These are phyloP conservation scores for Periophthalmodon schlosseri DNA, from an alignment of 2,113 vertebrate species.

Conservation along the genomic window DNA sequence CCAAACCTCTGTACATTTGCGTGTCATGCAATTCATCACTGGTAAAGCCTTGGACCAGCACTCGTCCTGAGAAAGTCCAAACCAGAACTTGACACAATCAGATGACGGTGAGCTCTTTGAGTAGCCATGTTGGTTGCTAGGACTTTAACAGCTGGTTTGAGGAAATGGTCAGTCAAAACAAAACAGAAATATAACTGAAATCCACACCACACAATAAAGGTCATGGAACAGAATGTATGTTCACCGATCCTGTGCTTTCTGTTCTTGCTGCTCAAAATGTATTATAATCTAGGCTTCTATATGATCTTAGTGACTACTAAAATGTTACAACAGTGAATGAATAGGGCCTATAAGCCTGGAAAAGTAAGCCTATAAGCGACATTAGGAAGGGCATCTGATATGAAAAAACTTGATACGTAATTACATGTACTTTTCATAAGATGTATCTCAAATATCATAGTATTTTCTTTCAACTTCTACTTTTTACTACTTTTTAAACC, in stretches of 20 bases:
- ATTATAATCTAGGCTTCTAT: neutral
- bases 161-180: constrained; percentile 25
- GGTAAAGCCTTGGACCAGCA: constrained; percentile 58
- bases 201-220: neutral
- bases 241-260: neutral
- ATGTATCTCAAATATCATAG: too few relatives aligned
- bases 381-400: neutral
- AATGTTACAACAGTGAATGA: neutral
- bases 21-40: constrained; percentile 74
- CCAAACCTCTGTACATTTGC: constrained; percentile 72
- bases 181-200: constrained; percentile 3
- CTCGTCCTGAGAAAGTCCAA: constrained; percentile 60
- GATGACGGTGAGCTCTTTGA: constrained; percentile 48
- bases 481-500: too few relatives aligned
- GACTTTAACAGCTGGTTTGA: constrained; percentile 41
- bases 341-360: neutral
- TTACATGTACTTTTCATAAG: too few relatives aligned
- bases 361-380: too few relatives aligned
- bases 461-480: too few relatives aligned
- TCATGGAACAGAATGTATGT: neutral
- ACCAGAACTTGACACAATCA: constrained; percentile 54
- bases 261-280: neutral
- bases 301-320: too few relatives aligned
- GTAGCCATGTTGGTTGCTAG: constrained; percentile 37
- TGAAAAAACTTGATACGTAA: neutral